phyloP scores from a whole-genome alignment of 2,113 vertebrate species.

The Apteryx mantelli region DNA sequence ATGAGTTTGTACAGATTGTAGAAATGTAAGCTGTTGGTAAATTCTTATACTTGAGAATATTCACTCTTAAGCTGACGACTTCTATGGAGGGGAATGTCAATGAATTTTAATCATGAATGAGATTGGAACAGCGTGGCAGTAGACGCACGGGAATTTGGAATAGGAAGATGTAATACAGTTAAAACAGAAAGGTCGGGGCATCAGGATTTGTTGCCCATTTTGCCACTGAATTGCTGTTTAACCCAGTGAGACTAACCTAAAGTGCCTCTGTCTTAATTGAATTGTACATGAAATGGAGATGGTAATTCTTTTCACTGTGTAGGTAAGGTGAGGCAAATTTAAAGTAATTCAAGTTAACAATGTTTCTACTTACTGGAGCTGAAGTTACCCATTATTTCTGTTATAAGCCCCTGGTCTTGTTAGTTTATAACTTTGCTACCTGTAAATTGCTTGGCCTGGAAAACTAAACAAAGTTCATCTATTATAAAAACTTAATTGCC shows the following conservation, averaged over 20 bases:
- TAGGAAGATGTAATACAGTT: neutral
- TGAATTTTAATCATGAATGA: neutral
- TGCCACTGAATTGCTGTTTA: neutral
- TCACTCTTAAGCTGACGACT: neutral
- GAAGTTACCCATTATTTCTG: neutral
- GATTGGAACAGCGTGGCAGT: neutral
- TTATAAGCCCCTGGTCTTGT: neutral
- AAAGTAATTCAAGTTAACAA: neutral
- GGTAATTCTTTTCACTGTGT: neutral
- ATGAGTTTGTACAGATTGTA: neutral
- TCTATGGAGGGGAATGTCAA: neutral
- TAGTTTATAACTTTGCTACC: neutral
- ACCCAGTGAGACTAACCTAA: neutral
- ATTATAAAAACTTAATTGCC: neutral
- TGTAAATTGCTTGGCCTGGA: neutral
- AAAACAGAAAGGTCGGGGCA: neutral
- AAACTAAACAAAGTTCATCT: neutral
- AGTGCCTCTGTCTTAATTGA: neutral
- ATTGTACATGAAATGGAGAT: neutral
- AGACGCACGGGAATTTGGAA: neutral
- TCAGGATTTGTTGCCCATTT: neutral
- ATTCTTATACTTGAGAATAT: neutral
- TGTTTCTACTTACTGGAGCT: neutral
- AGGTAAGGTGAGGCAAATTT: neutral
- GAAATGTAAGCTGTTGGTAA: neutral